Conservation (phyloP, 2,113 vertebrate genomes). For the Glareola pratincola region DNA sequence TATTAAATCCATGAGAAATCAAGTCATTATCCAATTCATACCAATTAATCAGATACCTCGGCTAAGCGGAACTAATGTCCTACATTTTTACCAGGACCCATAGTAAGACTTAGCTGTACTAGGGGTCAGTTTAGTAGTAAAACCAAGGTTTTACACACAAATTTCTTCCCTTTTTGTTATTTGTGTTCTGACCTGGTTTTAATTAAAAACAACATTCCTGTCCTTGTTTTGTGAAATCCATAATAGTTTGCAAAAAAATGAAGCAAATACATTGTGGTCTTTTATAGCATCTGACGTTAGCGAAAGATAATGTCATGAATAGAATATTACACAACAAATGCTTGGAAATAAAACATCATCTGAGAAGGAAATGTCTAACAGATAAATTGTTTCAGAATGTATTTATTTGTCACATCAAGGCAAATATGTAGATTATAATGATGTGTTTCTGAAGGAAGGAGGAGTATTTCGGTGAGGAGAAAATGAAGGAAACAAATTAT, state of each 20-base stretch:
- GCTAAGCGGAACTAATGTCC: slow-evolving; percentile 37
- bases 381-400: background rate
- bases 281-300: background rate
- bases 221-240: background rate
- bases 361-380: background rate
- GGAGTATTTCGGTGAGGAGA: background rate
- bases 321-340: background rate
- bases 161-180: background rate
- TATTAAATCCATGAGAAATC: slow-evolving; percentile 35
- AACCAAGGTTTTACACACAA: background rate
- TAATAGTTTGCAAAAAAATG: background rate
- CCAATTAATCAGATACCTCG: slow-evolving; percentile 49
- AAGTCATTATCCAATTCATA: slow-evolving; percentile 45
- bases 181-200: background rate
- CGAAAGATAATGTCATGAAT: background rate
- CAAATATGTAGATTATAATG: background rate
- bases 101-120: slow-evolving; percentile 1
- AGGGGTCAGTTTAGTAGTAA: background rate
- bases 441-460: background rate
- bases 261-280: background rate
- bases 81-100: background rate
- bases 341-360: background rate
- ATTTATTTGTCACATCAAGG: background rate
- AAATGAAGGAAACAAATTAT: background rate
- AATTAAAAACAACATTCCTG: background rate